phyloP scores from a whole-genome alignment of 2,113 vertebrate species.

The Platichthys stellatus region DNA sequence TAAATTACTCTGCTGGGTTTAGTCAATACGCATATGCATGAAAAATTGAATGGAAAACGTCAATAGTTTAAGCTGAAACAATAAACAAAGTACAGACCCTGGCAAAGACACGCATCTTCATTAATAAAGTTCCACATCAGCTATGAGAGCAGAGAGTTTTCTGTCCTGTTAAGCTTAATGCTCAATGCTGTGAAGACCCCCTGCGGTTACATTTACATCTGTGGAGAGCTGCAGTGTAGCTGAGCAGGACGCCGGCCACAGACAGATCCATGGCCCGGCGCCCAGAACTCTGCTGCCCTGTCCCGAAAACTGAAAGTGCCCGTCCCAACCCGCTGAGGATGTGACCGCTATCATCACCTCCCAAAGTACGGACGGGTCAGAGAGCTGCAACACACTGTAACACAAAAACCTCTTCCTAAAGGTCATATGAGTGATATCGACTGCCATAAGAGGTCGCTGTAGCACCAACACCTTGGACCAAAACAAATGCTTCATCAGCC shows the following conservation, averaged over 20 bases:
- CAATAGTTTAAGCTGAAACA: constrained; percentile 5
- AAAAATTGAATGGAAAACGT: constrained; percentile 20
- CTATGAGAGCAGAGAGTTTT: constrained; percentile 10
- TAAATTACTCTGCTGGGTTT: constrained; percentile 19
- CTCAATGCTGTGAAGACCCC: constrained; percentile 39
- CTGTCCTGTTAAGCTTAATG: constrained; percentile 26
- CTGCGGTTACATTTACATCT: constrained; percentile 58
- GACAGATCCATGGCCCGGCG: constrained; percentile 64
- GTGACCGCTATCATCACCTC: constrained; percentile 31
- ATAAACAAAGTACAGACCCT: neutral
- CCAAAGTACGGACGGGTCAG: neutral
- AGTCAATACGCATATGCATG: neutral
- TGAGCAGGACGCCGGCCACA: constrained; percentile 45
- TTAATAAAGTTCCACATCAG: constrained; percentile 12
- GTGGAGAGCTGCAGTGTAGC: constrained; percentile 40
- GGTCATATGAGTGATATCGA: no score
- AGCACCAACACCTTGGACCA: neutral
- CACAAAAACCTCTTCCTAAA: neutral
- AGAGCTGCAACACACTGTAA: neutral
- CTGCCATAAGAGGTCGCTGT: no score
- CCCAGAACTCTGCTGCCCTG: constrained; percentile 56
- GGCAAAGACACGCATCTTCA: neutral
- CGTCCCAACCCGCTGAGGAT: constrained; percentile 35
- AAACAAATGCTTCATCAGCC: neutral
- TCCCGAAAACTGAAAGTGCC: constrained; percentile 36